Evolutionary conservation across 2,888 invertebrate genomes (phyloP), one percentile per base, ranked within the genome.

Genomic region (Sinopyrophorus schimmeli): DNA sequence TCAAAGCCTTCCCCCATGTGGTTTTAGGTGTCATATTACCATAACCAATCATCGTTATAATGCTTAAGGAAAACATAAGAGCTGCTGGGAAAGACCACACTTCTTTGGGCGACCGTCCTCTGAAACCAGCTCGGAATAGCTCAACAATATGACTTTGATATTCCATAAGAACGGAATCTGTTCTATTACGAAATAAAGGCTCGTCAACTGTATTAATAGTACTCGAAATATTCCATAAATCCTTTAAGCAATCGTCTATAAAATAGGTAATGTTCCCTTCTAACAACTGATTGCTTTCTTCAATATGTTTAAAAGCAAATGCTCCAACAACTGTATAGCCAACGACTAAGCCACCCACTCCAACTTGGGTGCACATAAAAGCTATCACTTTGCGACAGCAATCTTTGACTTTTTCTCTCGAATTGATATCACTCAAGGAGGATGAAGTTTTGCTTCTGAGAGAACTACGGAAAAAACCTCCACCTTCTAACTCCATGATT

Each of bases 291-390:
- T 68, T 70, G 30, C 71, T 69, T 61, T 82, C 79, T 38, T 92
- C 92, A 28, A 92, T 85, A 58, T 83, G 80, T 74, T 83, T 86
- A 70, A 92, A 92, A 31, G 86, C 82, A 10, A 87, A 81, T 0
- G 92, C 92, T 0, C 92, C 92, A 17, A 91, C 82, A 42, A 92
- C 84, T 16, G 92, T 89, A 69, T 92, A 92, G 55, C 90, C 84
- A 2, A 92, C 89, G 30, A 92, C 88, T 10, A 92, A 76, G 5
- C 89, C 92, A 43, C 92, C 92, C 20, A 92, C 92, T 59, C 92
- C 92, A 65, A 89, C 87, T 79, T 92, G 92, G 4, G 92, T 92
- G 75, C 90, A 92, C 92, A 92, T 92, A 67, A 92, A 92, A 4
- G 91, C 90, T 44, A 90, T 83, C 60, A 91, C 80, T 72, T 91